Evolutionary conservation across 2,113 vertebrate genomes (phyloP), one percentile per base, ranked within the genome.

Genomic region (Anarhynchus alexandrinus): DNA sequence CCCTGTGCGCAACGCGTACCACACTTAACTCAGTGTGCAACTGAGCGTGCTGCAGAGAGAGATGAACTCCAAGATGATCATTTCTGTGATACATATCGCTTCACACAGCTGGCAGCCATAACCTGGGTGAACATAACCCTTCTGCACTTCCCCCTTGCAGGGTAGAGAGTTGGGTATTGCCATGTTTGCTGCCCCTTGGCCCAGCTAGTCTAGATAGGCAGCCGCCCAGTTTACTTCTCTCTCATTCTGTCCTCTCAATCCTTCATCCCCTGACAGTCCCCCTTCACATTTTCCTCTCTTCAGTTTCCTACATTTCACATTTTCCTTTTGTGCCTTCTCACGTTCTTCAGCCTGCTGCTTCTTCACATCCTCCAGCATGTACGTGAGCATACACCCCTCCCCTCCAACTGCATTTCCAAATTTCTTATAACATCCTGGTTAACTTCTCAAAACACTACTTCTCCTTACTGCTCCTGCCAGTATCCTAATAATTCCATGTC

Each of bases 1-100:
- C 27, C 38, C 32, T 1, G 2, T 15, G 54, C 47, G 40, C 52
- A 90, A 70, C 30, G 47, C 0, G 0, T 23, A 40, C 43, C 49
- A 23, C 19, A 6, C 43, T 69, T 10, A 43, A 34, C 17, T 32
- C 32, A 3, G 27, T 1, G 49, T 11, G 49, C 26, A 38, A 15
- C n/a, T 12, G 45, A 57, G 47, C 15, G 30, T 0, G 0, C 54
- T 40, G 66, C 17, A 17, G 14, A 61, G 69, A 61, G 22, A 12
- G n/a, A 47, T 52, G 61, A 34, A 43, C 21, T 15, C 40, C 1
- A 13, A 10, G 70, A 29, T 15, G 5, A 36, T 55, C 0, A 6
- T 43, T 80, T 80, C 36, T 30, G 66, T 6, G 51, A 73, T 12
- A 30, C 11, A 1, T 45, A 32, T 14, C 25, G 12, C 21, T 42